Percentiles rank a stretch among this genome's conserved stretches.
Conservation (phyloP, 2,797 vertebrate species). For the Dallia pectoralis region DNA sequence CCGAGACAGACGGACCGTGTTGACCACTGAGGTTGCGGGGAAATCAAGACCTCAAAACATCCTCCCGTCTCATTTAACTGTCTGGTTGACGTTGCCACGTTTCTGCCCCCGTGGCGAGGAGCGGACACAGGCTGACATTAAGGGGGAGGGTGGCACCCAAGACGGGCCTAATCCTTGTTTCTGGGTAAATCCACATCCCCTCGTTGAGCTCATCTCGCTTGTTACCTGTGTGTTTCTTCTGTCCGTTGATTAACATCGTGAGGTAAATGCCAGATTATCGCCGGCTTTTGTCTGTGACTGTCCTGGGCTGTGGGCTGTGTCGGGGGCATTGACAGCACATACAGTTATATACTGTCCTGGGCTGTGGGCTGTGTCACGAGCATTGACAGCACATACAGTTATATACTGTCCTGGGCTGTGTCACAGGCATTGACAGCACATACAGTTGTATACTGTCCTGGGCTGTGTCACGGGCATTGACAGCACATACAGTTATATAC, state of each 20-base stretch:
- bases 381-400: neutral
- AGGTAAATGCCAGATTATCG: neutral
- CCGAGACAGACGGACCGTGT: too few species aligned
- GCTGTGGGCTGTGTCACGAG: neutral
- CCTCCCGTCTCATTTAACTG: neutral
- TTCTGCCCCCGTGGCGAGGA: neutral
- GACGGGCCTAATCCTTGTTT: slow-evolving; percentile 62
- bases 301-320: neutral
- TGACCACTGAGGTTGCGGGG: too few species aligned
- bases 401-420: neutral
- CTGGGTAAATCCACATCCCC: slow-evolving; percentile 41
- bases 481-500: neutral
- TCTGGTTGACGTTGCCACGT: neutral
- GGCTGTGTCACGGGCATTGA: neutral
- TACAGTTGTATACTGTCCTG: neutral
- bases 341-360: neutral
- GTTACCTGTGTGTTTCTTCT: slow-evolving; percentile 3
- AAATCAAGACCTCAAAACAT: neutral
- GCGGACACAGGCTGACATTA: slow-evolving; percentile 32
- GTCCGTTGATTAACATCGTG: neutral
- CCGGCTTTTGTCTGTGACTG: neutral
- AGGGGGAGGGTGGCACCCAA: slow-evolving; percentile 48
- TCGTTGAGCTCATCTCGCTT: slow-evolving; percentile 55
- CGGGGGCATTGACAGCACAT: neutral
- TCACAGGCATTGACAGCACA: neutral